A percentile compares a stretch with the other conserved stretches of the same genome.
phyloP scores from a whole-genome alignment of 1,140 invertebrate genomes.

The Apolygus lucorum region DNA sequence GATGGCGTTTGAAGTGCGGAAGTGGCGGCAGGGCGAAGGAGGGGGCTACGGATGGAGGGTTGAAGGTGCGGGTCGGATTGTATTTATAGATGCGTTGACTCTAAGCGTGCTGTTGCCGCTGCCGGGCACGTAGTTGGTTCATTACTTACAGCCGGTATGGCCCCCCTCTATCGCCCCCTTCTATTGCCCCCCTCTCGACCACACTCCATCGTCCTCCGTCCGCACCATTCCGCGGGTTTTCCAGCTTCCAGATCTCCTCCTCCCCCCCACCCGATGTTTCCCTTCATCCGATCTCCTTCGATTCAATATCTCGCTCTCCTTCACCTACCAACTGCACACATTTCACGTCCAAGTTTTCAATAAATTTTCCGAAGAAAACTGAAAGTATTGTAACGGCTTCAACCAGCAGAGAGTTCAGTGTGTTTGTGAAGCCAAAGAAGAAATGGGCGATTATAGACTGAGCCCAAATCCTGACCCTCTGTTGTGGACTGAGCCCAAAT shows the following conservation, averaged over 20 bases:
- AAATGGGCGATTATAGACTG: no score
- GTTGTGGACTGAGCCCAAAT: no score
- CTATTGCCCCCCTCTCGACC: not conserved
- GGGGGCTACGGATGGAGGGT: not conserved
- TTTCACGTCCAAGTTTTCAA: no score
- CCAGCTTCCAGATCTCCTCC: not conserved
- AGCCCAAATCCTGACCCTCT: no score
- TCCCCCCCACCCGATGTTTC: not conserved
- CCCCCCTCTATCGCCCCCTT: no score
- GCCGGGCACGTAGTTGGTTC: slow-evolving; percentile 15
- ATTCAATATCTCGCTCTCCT: slow-evolving; percentile 1
- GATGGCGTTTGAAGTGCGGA: slow-evolving; percentile 13
- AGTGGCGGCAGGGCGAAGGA: not conserved
- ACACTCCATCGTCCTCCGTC: not conserved
- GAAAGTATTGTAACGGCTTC: no score
- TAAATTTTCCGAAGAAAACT: no score
- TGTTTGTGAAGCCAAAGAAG: no score
- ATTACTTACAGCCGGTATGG: slow-evolving; percentile 15
- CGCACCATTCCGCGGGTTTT: not conserved
- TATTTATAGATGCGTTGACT: slow-evolving; percentile 16
- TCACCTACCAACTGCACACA: not conserved
- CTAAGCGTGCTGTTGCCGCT: slow-evolving; percentile 11
- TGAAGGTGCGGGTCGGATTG: slow-evolving; percentile 8
- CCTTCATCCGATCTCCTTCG: not conserved
- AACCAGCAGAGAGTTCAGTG: no score